Evolutionary conservation across 2,797 vertebrate species (phyloP).

Genomic region (Macroramphosus scolopax): DNA sequence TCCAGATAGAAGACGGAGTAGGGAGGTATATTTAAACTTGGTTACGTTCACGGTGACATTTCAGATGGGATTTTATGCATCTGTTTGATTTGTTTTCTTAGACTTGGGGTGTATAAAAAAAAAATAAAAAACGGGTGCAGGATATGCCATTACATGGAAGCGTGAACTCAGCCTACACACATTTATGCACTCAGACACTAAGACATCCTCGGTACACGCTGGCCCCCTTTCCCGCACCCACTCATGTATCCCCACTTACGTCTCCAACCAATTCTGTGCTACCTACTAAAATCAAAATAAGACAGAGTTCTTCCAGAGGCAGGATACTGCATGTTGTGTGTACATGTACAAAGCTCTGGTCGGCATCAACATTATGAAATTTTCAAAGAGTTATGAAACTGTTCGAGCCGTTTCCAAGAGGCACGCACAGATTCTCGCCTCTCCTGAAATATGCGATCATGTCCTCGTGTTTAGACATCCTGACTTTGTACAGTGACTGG

Average conservation of each 20-base stretch:
- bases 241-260: conserved; percentile 7
- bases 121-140: conserved; percentile 3
- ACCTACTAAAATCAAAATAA: too few species aligned
- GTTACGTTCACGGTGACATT: conserved; percentile 17
- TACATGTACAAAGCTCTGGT: too few species aligned
- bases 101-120: conserved; percentile 5
- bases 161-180: neutral
- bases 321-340: too few species aligned
- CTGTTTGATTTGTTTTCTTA: conserved; percentile 7
- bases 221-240: conserved; percentile 3
- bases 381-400: too few species aligned
- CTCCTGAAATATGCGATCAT: conserved; percentile 41
- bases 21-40: neutral
- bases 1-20: conserved; percentile 1
- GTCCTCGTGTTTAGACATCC: conserved; percentile 54
- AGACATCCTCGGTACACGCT: too few species aligned
- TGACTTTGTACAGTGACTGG: conserved; percentile 36
- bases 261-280: too few species aligned
- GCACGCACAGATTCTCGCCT: conserved; percentile 12
- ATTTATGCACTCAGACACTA: neutral
- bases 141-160: conserved; percentile 3
- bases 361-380: conserved; percentile 10
- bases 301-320: too few species aligned
- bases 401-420: too few species aligned
- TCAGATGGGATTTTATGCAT: neutral